Conservation (phyloP, 2,888 invertebrate species). For the Digitonthophagus gazella region DNA sequence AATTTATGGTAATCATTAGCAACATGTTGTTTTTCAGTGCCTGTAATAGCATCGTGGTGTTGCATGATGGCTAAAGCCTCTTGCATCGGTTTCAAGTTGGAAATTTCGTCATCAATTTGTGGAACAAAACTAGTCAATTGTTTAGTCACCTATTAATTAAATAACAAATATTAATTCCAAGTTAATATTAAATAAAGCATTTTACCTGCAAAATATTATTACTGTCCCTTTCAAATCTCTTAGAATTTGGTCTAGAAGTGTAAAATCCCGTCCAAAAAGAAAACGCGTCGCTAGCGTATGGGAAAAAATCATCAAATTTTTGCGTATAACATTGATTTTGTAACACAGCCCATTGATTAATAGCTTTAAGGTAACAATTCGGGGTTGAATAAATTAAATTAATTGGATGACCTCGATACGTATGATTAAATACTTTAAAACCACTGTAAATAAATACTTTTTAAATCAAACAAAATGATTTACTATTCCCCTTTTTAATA, state of each 20-base stretch:
- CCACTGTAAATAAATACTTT: slow-evolving; percentile 21
- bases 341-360: slow-evolving; percentile 66
- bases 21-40: slow-evolving; percentile 38
- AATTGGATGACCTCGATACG: slow-evolving; percentile 13
- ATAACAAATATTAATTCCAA: background rate
- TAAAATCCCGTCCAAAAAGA: slow-evolving; percentile 32
- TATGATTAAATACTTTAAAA: slow-evolving; percentile 18
- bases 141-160: slow-evolving; percentile 59
- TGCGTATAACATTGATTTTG: slow-evolving; percentile 50
- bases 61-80: slow-evolving; percentile 78
- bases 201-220: slow-evolving; percentile 32
- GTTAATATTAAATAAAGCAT: background rate
- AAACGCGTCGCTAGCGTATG: slow-evolving; percentile 24
- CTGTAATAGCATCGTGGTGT: slow-evolving; percentile 75
- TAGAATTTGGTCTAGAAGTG: slow-evolving; percentile 32
- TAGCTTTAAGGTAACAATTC: slow-evolving; percentile 76
- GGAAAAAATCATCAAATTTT: slow-evolving; percentile 59
- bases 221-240: slow-evolving; percentile 30
- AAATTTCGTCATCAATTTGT: slow-evolving; percentile 49
- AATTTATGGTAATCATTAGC: slow-evolving; percentile 71
- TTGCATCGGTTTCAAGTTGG: slow-evolving; percentile 58
- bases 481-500: slow-evolving; percentile 39
- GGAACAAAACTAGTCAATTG: slow-evolving; percentile 62
- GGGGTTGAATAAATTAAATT: slow-evolving; percentile 85
- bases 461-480: background rate